These are phyloP conservation scores for Monochamus saltuarius DNA, from an alignment of 1,140 invertebrate species.

Conservation along the genomic window DNA sequence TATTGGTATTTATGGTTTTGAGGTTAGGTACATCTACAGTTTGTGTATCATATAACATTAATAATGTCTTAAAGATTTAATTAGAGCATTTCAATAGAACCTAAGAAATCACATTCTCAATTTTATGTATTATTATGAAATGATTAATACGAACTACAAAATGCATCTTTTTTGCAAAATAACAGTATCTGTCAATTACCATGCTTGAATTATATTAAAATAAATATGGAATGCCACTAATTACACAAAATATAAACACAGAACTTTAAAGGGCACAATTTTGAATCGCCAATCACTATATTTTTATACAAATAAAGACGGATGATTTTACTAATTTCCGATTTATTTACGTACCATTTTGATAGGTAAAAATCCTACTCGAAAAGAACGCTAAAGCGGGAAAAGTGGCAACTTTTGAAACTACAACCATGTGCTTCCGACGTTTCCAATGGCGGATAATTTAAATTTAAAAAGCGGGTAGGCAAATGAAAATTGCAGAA, in stretches of 20 bases:
- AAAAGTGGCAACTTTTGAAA: background rate
- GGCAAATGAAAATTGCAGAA: too few species aligned
- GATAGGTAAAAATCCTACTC: background rate
- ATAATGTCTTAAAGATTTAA: background rate
- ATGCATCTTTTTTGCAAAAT: background rate
- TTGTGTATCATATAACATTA: background rate
- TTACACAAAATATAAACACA: background rate
- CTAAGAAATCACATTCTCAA: background rate
- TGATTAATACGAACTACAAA: background rate
- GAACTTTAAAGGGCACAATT: background rate
- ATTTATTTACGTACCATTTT: conserved; percentile 1
- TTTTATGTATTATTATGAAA: background rate
- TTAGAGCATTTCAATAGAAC: background rate
- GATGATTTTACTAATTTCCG: background rate
- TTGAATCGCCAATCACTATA: background rate
- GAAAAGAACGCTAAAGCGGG: conserved; percentile 5
- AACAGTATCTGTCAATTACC: background rate
- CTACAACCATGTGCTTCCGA: background rate
- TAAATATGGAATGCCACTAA: background rate
- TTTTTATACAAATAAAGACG: background rate
- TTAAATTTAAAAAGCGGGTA: too few species aligned
- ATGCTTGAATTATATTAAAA: background rate
- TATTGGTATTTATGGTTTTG: background rate
- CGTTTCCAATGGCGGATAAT: background rate
- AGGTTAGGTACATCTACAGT: background rate